Evolutionary conservation across 2,888 invertebrate genomes (phyloP), one percentile per base, ranked within the genome.

Genomic region (Spilosoma lubricipeda): DNA sequence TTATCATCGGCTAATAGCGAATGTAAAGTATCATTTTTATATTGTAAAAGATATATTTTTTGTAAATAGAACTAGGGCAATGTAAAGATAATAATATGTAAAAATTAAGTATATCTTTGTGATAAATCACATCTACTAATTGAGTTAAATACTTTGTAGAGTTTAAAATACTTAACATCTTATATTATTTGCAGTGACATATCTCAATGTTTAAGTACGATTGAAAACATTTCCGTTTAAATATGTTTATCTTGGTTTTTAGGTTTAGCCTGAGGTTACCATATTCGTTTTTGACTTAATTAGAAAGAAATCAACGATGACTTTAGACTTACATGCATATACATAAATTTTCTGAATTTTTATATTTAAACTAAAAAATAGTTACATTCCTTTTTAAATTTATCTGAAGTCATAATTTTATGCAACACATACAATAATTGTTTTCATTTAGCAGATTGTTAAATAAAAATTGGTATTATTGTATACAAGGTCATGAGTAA

Each of bases 311-410:
- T 27, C 20, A 39, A 39, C 56, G 56, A 64, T 42, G 64, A 67
- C 67, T 71, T 70, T 70, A 75, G 76, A 76, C 74, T 70, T 71
- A 52, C 65, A 67, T 80, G 36, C 75, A 74, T 70, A 68, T 69
- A 72, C 59, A 69, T 72, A 76, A 70, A 65, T 67, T 65, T 75
- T 20, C 59, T 72, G 67, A 39, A 72, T 73, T 71, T 71, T 73
- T 72, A 75, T 80, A 30, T 71, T 71, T 70, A 27, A 59, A 75
- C 59, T 20, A 66, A 64, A 66, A 64, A 74, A 80, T 71, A 78
- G 79, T 79, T 69, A 86, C 86, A 86, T 86, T 86, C 86, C 86
- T 82, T 79, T 63, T 79, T 78, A 69, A 48, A 77, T 80, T 70
- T 74, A 73, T 71, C 66, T 75, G 42, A 72, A 78, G 71, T 63